phyloP scores from a whole-genome alignment of 2,888 invertebrate species.

The Rotaria sp. region DNA sequence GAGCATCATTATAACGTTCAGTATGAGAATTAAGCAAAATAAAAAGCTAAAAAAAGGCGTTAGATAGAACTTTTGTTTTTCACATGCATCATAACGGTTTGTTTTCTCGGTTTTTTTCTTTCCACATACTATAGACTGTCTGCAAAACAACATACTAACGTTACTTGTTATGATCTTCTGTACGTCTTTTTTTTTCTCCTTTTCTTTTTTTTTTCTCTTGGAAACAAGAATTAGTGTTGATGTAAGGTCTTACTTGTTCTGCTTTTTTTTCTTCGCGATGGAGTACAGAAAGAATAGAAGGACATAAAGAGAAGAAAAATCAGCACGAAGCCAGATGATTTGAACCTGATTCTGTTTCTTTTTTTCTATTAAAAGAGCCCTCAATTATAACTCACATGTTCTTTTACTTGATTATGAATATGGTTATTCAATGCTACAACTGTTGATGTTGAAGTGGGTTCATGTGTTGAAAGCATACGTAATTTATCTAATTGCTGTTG shows the following conservation, averaged over 20 bases:
- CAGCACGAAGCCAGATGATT: not conserved
- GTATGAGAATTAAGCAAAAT: not conserved
- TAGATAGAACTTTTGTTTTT: not conserved
- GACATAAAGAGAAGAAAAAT: not conserved
- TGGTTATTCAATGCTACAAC: not conserved
- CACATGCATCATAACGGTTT: not conserved
- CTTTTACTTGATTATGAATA: not conserved
- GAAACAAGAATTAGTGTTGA: not conserved
- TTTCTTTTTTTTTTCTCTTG: not conserved
- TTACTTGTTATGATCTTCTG: not conserved
- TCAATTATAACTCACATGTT: not conserved
- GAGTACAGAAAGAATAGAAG: not conserved
- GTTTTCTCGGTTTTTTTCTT: not conserved
- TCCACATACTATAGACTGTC: not conserved
- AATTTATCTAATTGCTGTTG: constrained; percentile 12
- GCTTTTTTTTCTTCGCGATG: not conserved
- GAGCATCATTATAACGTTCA: not conserved
- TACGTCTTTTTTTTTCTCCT: not conserved
- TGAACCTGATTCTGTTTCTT: no score
- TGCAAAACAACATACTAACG: not conserved
- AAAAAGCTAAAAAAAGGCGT: not conserved
- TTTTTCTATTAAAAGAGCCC: not conserved
- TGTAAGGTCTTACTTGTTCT: not conserved
- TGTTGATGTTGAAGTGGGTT: not conserved
- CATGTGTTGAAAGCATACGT: not conserved